A percentile compares a stretch with the other conserved stretches of the same genome.
Evolutionary conservation across 2,888 invertebrate genomes (phyloP).

Genomic region (Melitaea athalia): DNA sequence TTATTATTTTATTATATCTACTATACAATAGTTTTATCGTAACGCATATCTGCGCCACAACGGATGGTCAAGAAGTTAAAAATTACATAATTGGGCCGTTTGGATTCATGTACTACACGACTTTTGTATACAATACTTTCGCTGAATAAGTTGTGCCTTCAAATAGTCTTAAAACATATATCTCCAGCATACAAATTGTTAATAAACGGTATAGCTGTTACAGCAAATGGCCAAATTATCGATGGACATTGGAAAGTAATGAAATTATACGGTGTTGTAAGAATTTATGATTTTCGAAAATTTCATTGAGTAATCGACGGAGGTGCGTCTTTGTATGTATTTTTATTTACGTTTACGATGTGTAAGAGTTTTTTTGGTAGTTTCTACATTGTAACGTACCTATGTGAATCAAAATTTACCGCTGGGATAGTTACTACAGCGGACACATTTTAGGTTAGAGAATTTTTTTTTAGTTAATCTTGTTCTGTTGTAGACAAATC

Average conservation of each 20-base stretch:
- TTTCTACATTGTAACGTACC: too few species aligned
- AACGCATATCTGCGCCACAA: constrained; percentile 15
- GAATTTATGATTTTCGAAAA: constrained; percentile 4
- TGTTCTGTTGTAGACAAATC: too few species aligned
- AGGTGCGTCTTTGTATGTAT: neutral
- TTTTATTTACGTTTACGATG: neutral
- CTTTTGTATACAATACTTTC: constrained; percentile 59
- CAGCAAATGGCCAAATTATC: constrained; percentile 38
- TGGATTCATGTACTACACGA: constrained; percentile 55
- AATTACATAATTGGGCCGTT: constrained; percentile 63
- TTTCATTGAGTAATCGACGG: neutral
- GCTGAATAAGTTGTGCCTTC: constrained; percentile 54
- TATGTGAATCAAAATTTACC: too few species aligned
- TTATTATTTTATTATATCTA: too few species aligned
- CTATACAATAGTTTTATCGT: neutral
- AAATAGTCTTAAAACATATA: constrained; percentile 53
- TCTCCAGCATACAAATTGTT: constrained; percentile 63
- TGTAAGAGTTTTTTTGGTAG: neutral
- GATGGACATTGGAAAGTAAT: constrained; percentile 40
- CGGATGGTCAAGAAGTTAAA: constrained; percentile 31
- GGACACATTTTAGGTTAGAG: too few species aligned
- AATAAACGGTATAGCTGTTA: constrained; percentile 24
- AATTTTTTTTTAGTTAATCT: too few species aligned
- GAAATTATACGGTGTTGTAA: constrained; percentile 15
- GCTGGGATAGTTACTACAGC: too few species aligned